Conservation (phyloP, 2,797 vertebrate species). For the Adrianichthys oophorus region DNA sequence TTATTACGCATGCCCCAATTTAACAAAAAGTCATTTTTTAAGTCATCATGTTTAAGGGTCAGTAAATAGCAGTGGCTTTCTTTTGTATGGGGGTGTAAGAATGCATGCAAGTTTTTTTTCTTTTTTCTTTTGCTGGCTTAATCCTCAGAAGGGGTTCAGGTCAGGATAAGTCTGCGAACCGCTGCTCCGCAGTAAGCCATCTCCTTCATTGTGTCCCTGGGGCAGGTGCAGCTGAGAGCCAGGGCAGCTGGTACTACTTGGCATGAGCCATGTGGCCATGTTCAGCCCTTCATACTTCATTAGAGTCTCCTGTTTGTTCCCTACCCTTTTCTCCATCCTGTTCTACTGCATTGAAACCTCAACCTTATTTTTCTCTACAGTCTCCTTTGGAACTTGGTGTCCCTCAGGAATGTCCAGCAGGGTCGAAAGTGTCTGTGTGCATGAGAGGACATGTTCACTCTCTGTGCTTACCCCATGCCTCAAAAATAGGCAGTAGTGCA, state of each 20-base stretch:
- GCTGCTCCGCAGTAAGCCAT: conserved; percentile 20
- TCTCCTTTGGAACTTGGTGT: conserved; percentile 44
- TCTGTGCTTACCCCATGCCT: conserved; percentile 12
- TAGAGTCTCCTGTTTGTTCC: conserved; percentile 61
- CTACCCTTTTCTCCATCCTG: conserved; percentile 20
- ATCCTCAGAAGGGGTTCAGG: not conserved
- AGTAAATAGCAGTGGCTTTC: no score
- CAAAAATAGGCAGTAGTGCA: not conserved
- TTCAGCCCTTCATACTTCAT: conserved; percentile 74
- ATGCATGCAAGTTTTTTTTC: not conserved
- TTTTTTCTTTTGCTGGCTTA: not conserved
- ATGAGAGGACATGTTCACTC: conserved; percentile 1
- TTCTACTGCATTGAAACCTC: conserved; percentile 26
- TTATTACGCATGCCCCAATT: not conserved
- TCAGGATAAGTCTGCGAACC: conserved; percentile 1
- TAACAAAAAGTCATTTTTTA: not conserved
- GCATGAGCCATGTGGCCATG: conserved; percentile 61
- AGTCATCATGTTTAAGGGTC: no score
- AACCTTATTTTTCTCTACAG: conserved; percentile 50
- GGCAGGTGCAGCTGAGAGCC: conserved; percentile 41
- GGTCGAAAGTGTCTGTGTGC: conserved; percentile 31
- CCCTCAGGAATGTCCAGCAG: conserved; percentile 37
- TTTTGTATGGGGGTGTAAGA: no score
- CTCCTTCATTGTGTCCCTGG: conserved; percentile 34
- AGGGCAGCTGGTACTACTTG: conserved; percentile 40